A percentile compares a stretch with the other conserved stretches of the same genome.
Conservation (phyloP, 1,140 invertebrate genomes). For the Laupala kohalensis region DNA sequence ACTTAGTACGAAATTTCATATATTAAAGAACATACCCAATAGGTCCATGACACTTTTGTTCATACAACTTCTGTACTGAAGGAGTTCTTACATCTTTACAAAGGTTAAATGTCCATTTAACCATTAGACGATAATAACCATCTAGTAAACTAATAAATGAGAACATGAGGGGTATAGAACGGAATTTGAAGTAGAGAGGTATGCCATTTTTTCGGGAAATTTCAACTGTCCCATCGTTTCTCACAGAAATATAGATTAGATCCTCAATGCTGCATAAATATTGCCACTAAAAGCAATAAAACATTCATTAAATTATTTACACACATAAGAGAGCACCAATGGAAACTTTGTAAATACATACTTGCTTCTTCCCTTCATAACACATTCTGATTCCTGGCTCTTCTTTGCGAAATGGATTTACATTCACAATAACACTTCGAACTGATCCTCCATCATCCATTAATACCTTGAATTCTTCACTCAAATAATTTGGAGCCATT, state of each 20-base stretch:
- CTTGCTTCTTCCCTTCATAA: constrained; percentile 43
- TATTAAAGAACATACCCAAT: constrained; percentile 48
- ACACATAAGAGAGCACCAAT: background rate
- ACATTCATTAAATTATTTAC: background rate
- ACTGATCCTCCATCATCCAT: constrained; percentile 44
- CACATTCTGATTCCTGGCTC: constrained; percentile 49
- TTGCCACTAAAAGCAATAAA: constrained; percentile 43
- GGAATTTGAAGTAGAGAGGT: constrained; percentile 59
- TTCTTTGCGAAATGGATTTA: constrained; percentile 54
- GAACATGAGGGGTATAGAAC: constrained; percentile 38
- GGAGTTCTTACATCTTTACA: constrained; percentile 67
- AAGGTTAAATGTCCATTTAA: constrained; percentile 82
- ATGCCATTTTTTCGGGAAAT: constrained; percentile 64
- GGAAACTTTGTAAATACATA: constrained; percentile 22
- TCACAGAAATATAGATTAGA: constrained; percentile 60
- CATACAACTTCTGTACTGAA: constrained; percentile 53
- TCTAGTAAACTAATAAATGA: constrained; percentile 75
- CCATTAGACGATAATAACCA: constrained; percentile 75
- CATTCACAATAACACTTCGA: constrained; percentile 42
- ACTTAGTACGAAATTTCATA: too few relatives aligned
- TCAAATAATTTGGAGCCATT: constrained; percentile 66
- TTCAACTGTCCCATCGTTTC: constrained; percentile 56
- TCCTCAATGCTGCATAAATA: constrained; percentile 69
- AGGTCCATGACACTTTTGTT: constrained; percentile 74
- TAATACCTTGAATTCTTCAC: constrained; percentile 58